Evolutionary conservation across 2,113 vertebrate genomes (phyloP), one percentile per base, ranked within the genome.

Genomic region (Amphiprion ocellaris): DNA sequence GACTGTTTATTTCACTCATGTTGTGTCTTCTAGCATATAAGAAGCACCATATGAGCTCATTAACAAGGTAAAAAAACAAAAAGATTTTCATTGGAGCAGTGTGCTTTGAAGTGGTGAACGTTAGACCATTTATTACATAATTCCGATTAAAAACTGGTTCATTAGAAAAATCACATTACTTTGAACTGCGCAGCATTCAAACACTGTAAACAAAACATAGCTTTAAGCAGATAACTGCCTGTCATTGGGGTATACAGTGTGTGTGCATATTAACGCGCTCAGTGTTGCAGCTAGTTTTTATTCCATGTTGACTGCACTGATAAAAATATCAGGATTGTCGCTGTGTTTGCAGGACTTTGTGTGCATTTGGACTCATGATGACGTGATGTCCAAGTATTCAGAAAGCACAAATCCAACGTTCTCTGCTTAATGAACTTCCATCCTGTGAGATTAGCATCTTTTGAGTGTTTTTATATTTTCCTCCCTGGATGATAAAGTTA

Each of bases 161-260:
- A 79, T 86, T 63, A 69, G 39, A 55, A 70, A 74, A 58, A 63
- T 52, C 28, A 0, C 24, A 73, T 83, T 53, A 60, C 73, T 77
- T 69, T 81, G 69, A 84, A 77, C 44, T 60, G 50, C 28, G 67
- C 52, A 17, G 61, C 17, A 66, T 78, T 52, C 50, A 55, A 68
- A 79, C 55, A 39, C 46, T 50, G 75, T 72, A 72, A 79, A 80
- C 79, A 41, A 80, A 69, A 55, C 65, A 55, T 46, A n/a, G 53
- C 73, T 55, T 71, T 12, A 8, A 81, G 81, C 60, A 47, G 26
- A 46, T 74, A 67, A 26, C 39, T 21, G 33, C 65, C 16, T 8
- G 33, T 37, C 33, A 37, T 2, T 9, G 33, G 21, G 17, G 12
- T 53, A 55, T 75, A 58, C 41, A 44, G 64, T 47, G 9, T 24